phyloP scores from a whole-genome alignment of 2,888 invertebrate genomes.

The Hofmannophila pseudospretella region DNA sequence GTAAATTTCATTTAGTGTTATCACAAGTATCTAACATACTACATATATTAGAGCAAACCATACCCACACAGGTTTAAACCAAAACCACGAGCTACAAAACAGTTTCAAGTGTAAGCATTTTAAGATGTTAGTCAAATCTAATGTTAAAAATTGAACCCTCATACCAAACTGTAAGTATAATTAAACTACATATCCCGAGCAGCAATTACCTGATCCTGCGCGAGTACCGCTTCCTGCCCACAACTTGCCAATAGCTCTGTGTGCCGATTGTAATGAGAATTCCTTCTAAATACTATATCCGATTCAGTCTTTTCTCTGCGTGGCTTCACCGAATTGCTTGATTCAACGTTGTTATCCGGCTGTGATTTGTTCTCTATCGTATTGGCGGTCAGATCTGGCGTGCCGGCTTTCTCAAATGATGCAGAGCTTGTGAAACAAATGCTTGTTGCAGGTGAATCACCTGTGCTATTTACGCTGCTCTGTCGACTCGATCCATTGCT shows the following conservation, averaged over 20 bases:
- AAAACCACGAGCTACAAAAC: conserved; percentile 43
- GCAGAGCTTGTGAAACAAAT: conserved; percentile 52
- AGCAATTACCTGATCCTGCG: conserved; percentile 73
- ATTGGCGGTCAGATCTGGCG: conserved; percentile 58
- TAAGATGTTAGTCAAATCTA: conserved; percentile 51
- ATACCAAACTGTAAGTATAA: conserved; percentile 63
- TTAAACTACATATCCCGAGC: conserved; percentile 69
- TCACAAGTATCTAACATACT: conserved; percentile 5
- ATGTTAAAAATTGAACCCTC: conserved; percentile 64
- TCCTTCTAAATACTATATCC: conserved; percentile 86
- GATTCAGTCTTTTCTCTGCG: conserved; percentile 94
- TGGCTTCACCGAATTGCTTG: conserved; percentile 77
- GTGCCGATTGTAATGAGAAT: conserved; percentile 66
- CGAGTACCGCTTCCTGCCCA: conserved; percentile 78
- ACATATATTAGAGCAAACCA: conserved; percentile 22
- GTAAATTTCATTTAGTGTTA: conserved; percentile 3
- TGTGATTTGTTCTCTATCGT: conserved; percentile 45
- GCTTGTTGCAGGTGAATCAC: conserved; percentile 63
- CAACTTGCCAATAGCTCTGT: conserved; percentile 54
- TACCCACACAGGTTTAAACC: conserved; percentile 42
- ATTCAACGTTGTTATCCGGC: conserved; percentile 35
- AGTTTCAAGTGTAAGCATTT: conserved; percentile 40
- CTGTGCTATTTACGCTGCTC: conserved; percentile 50
- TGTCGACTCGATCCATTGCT: conserved; percentile 54
- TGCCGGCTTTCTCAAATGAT: conserved; percentile 54